phyloP scores from a whole-genome alignment of 2,888 invertebrate species.

The Ctena decussata region DNA sequence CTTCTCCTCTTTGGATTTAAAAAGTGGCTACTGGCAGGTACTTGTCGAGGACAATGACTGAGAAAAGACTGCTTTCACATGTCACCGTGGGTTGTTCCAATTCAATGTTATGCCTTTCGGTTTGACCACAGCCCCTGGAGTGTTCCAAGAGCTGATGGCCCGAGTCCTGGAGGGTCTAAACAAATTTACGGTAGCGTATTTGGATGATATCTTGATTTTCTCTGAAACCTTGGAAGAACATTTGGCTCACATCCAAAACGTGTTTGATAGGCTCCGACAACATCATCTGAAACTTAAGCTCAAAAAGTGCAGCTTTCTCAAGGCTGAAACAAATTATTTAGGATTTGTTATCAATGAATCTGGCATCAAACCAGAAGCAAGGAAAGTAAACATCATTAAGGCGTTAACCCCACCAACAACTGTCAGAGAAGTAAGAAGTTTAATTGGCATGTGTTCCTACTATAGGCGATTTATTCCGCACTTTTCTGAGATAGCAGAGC shows the following conservation, averaged over 20 bases:
- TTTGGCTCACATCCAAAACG: constrained; percentile 33
- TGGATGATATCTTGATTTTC: constrained; percentile 63
- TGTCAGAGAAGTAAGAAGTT: constrained; percentile 22
- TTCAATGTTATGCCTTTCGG: constrained; percentile 51
- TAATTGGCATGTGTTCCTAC: constrained; percentile 23
- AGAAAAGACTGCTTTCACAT: constrained; percentile 51
- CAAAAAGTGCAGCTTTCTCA: constrained; percentile 44
- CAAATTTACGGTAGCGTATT: constrained; percentile 44
- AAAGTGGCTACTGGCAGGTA: constrained; percentile 55
- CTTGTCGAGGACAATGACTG: constrained; percentile 37
- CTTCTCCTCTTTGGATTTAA: constrained; percentile 39
- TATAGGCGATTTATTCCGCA: constrained; percentile 46
- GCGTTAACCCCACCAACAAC: constrained; percentile 34
- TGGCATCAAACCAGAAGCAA: constrained; percentile 37
- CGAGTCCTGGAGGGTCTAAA: constrained; percentile 42
- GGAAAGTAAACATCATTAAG: constrained; percentile 34
- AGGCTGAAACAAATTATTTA: constrained; percentile 46
- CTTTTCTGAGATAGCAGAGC: constrained; percentile 41
- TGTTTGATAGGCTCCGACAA: constrained; percentile 43
- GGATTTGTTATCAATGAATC: constrained; percentile 36
- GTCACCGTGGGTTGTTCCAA: constrained; percentile 27
- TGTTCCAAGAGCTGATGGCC: constrained; percentile 40
- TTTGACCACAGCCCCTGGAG: constrained; percentile 35
- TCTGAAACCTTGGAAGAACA: constrained; percentile 49
- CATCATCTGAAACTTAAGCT: constrained; percentile 38